Evolutionary conservation across 2,797 vertebrate genomes (phyloP).

Genomic region (Platyrinchus mystaceus): DNA sequence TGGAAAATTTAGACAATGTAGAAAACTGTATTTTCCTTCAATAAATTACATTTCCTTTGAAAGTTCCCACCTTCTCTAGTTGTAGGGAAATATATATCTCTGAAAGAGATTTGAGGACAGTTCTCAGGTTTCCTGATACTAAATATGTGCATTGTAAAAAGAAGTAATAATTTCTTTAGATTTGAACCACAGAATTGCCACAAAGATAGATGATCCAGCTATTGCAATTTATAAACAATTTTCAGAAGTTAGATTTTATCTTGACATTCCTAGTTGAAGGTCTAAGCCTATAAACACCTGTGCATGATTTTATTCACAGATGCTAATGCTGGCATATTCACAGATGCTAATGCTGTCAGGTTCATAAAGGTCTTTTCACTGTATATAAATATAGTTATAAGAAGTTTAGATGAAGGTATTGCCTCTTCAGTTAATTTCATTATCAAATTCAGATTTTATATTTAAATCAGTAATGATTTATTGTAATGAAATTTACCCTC

Average conservation of each 20-base stretch:
- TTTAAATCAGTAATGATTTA: not conserved
- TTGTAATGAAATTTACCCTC: conserved; percentile 13
- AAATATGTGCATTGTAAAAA: not conserved
- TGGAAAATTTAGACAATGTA: not conserved
- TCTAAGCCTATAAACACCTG: not conserved
- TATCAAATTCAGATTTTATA: not conserved
- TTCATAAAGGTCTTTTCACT: not conserved
- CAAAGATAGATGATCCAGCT: not conserved
- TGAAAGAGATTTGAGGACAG: not conserved
- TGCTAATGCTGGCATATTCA: conserved; percentile 9
- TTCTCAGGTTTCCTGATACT: not conserved
- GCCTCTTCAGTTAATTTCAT: conserved; percentile 2
- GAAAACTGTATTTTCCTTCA: not conserved
- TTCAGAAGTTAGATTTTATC: not conserved
- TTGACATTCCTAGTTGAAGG: not conserved
- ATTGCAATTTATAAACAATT: not conserved
- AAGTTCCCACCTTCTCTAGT: not conserved
- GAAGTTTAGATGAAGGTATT: not conserved
- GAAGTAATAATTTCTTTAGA: not conserved
- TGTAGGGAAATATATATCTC: not conserved
- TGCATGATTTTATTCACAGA: not conserved
- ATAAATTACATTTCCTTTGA: not conserved
- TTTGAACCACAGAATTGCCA: not conserved
- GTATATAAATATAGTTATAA: not conserved
- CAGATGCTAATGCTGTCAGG: not conserved